A percentile compares a stretch with the other conserved stretches of the same genome.
phyloP scores from a whole-genome alignment of 2,888 invertebrate genomes.

The Zelleria hepariella region DNA sequence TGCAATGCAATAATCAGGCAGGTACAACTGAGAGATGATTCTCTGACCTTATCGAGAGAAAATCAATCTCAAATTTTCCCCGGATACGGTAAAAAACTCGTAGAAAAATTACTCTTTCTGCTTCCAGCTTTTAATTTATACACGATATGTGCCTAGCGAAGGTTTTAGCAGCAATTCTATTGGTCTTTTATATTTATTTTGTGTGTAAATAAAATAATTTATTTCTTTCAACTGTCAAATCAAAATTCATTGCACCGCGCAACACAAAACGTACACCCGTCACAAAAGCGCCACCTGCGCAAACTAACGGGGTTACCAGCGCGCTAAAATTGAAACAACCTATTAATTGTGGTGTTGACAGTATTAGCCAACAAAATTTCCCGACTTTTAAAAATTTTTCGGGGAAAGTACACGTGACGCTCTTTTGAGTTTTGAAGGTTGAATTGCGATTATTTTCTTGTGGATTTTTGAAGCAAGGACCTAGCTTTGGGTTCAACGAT shows the following conservation, averaged over 20 bases:
- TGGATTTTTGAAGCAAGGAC: too few relatives aligned
- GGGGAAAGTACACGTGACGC: too few relatives aligned
- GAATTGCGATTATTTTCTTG: too few relatives aligned
- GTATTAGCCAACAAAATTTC: background rate
- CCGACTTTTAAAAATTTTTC: background rate
- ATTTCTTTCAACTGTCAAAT: constrained; percentile 43
- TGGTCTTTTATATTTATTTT: background rate
- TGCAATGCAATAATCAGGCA: background rate
- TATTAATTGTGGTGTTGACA: constrained; percentile 8
- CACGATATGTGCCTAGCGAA: background rate
- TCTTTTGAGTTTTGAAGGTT: too few relatives aligned
- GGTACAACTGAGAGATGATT: background rate
- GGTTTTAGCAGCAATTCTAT: background rate
- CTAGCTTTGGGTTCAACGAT: too few relatives aligned
- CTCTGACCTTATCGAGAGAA: constrained; percentile 21
- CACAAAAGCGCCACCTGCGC: constrained; percentile 42
- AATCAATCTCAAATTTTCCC: constrained; percentile 35
- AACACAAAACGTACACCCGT: constrained; percentile 39
- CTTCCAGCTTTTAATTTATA: background rate
- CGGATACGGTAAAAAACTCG: constrained; percentile 24
- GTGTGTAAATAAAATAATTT: constrained; percentile 24
- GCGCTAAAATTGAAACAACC: constrained; percentile 9
- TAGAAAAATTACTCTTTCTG: constrained; percentile 29
- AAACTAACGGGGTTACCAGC: constrained; percentile 24
- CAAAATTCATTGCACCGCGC: constrained; percentile 30